Base-by-base conservation (phyloP, 2,888 invertebrate species). In the Amphimallon solstitiale region DNA sequence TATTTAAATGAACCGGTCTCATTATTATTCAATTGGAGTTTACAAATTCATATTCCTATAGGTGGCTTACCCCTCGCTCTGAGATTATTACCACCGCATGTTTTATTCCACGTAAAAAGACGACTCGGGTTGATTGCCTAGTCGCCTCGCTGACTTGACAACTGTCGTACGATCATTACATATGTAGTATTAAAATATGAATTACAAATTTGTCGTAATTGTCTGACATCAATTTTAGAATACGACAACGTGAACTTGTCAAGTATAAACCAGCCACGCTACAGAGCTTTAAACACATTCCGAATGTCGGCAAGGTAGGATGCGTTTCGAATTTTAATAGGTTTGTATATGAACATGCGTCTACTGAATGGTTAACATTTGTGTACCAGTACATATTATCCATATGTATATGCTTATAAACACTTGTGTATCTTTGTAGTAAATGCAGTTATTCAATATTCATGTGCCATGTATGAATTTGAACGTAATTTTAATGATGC, bases 181-280 rank as follows among this genome's bases (percentile, higher is more conserved):
- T 12, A 23, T 40, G n/a, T 19, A 21, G 35, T 51, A 51, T 35
- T 34, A 51, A 51, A 40, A 56, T 56, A 56, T 56, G 56, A 56
- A 56, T 56, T 56, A 56, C 56, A 56, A 56, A 56, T 56, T 56
- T 56, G 40, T 40, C 23, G 12, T 56, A 56, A 56, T 56, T 40
- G 40, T 56, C 21, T 7, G 12, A 40, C 40, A 56, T 56, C 40
- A 56, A 56, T 56, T 56, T 56, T 40, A 29, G 56, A 40, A 56
- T 56, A 43, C 21, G 40, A 23, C 56, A 14, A 56, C 17, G 51
- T 35, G 7, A 23, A 43, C 43, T 23, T 23, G 21, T 21, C 9
- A 14, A 35, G 21, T 56, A 56, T 40, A 23, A n/a, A 9, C 6
- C 17, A 12, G 7, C 14, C 9, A 10, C 3, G 14, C 14, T 14